Percentiles rank a stretch among this genome's conserved stretches.
Evolutionary conservation across 1,140 invertebrate species (phyloP).

Genomic region (Lineus longissimus): DNA sequence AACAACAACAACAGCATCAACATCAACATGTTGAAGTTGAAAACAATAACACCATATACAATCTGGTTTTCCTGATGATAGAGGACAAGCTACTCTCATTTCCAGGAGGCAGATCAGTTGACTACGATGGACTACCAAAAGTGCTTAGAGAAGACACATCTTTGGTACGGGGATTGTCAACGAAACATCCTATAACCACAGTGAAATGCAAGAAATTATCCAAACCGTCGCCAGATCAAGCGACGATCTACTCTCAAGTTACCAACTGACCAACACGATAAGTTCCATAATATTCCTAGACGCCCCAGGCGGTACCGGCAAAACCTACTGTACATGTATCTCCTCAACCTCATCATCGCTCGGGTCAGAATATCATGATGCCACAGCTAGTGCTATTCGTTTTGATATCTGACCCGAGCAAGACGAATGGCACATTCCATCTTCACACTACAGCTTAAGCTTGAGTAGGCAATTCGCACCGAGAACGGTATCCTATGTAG

Average conservation of each 20-base stretch:
- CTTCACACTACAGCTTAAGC: constrained; percentile 10
- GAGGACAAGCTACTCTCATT: background rate
- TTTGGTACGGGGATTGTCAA: background rate
- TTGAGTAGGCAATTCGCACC: too few species aligned
- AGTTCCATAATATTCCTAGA: background rate
- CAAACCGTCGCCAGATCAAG: background rate
- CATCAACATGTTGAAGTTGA: background rate
- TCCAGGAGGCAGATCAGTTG: background rate
- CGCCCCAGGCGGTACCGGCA: background rate
- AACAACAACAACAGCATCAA: background rate
- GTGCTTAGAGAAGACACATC: background rate
- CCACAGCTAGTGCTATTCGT: constrained; percentile 26
- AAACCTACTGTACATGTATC: too few species aligned
- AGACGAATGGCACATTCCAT: constrained; percentile 26
- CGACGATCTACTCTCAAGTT: background rate
- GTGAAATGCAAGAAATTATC: background rate
- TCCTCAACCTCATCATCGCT: background rate
- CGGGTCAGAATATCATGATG: constrained; percentile 21
- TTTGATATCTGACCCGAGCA: constrained; percentile 18
- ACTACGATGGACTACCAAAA: background rate
- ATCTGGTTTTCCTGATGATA: background rate
- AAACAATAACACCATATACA: background rate
- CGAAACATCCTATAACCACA: background rate
- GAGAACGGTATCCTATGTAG: too few species aligned
- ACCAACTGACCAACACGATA: background rate